A percentile compares a stretch with the other conserved stretches of the same genome.
Evolutionary conservation across 2,113 vertebrate genomes (phyloP).

Genomic region (Columba livia): DNA sequence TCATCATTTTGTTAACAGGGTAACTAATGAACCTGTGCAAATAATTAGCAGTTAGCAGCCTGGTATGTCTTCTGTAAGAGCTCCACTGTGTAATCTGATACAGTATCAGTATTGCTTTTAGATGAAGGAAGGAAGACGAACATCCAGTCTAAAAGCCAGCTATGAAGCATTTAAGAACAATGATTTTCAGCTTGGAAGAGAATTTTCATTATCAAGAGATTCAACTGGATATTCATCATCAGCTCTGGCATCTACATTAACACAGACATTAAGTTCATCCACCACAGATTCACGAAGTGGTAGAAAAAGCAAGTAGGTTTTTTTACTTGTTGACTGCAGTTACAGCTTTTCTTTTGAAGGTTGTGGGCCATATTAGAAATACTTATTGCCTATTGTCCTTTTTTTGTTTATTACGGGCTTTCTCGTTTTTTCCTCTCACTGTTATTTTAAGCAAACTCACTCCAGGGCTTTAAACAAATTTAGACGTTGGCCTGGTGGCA

Average conservation of each 20-base stretch:
- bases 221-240: conserved; percentile 87
- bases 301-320: conserved; percentile 94
- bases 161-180: conserved; percentile 99
- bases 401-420: neutral
- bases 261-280: conserved; percentile 87
- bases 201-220: conserved; percentile 91
- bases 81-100: neutral
- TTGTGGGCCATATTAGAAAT: neutral
- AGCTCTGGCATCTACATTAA: conserved; percentile 93
- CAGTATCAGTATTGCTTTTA: conserved; percentile 58
- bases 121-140: conserved; percentile 98
- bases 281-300: conserved; percentile 89
- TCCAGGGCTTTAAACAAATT: neutral
- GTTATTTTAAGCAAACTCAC: neutral
- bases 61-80: neutral
- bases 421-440: neutral
- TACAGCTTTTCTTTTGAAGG: neutral
- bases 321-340: neutral
- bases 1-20: neutral
- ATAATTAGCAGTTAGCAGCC: neutral
- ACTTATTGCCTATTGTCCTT: neutral
- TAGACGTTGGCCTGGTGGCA: neutral
- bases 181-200: conserved; percentile 92
- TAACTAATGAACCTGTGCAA: neutral
- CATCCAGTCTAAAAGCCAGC: conserved; percentile 96